Evolutionary conservation across 2,888 invertebrate species (phyloP).

Genomic region (Lepas anatifera): DNA sequence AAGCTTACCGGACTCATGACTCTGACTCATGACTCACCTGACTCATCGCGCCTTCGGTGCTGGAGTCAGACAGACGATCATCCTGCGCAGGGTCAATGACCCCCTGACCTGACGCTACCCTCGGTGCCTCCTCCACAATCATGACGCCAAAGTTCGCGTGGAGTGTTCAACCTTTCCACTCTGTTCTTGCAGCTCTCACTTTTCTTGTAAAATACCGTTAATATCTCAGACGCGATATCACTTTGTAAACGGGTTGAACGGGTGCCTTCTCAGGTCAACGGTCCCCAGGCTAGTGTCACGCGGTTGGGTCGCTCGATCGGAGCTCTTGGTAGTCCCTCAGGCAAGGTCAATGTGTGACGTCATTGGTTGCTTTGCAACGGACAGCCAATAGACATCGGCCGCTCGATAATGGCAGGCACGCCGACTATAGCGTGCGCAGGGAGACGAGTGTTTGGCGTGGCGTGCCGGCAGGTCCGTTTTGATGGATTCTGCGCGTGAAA

Average conservation of each 20-base stretch:
- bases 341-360: not conserved
- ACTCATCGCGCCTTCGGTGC: not conserved
- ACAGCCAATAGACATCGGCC: not conserved
- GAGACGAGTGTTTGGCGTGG: not conserved
- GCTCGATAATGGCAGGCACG: not conserved
- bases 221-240: too few species aligned
- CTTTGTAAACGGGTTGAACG: not conserved
- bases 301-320: not conserved
- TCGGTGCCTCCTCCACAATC: not conserved
- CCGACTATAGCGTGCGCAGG: not conserved
- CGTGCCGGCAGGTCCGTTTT: too few species aligned
- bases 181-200: too few species aligned
- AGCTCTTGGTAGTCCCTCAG: too few species aligned
- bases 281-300: not conserved
- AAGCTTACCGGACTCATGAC: too few species aligned
- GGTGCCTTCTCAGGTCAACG: not conserved
- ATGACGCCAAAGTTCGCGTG: not conserved
- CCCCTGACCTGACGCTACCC: not conserved
- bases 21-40: constrained; percentile 1
- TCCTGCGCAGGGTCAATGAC: not conserved
- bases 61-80: not conserved
- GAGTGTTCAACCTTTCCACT: too few species aligned
- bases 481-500: too few species aligned
- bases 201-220: too few species aligned
- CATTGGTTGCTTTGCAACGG: not conserved